phyloP scores from a whole-genome alignment of 2,888 invertebrate genomes.

The Notodonta dromedarius region DNA sequence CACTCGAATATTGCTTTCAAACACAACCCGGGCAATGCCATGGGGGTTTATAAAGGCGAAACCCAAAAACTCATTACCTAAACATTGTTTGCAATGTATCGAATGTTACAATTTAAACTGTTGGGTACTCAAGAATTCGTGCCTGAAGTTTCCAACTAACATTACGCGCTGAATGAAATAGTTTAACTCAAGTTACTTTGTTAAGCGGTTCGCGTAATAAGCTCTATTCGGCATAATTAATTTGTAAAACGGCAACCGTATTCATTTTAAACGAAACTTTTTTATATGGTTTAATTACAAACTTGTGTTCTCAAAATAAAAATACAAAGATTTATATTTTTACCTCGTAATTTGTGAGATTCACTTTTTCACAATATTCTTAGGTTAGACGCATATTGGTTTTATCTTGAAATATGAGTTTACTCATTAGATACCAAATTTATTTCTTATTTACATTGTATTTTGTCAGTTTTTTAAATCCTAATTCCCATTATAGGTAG shows the following conservation, averaged over 20 bases:
- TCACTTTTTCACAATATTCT: too few species aligned
- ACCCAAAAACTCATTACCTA: constrained; percentile 39
- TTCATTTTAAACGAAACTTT: too few species aligned
- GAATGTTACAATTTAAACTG: constrained; percentile 47
- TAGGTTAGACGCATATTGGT: too few species aligned
- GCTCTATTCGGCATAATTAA: constrained; percentile 47
- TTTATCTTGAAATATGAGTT: too few species aligned
- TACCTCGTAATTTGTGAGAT: too few species aligned
- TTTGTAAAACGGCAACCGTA: constrained; percentile 21
- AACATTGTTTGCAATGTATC: constrained; percentile 40
- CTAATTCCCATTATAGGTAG: too few species aligned
- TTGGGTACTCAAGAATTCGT: constrained; percentile 48
- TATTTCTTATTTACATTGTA: too few species aligned
- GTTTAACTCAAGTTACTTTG: constrained; percentile 53
- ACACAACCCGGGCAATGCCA: constrained; percentile 3
- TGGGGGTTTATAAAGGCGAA: constrained; percentile 20
- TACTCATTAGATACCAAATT: too few species aligned
- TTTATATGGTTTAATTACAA: too few species aligned
- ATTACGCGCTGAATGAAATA: constrained; percentile 56
- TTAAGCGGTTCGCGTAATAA: constrained; percentile 51
- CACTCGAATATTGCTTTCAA: not conserved
- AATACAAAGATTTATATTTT: too few species aligned
- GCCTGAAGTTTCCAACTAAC: constrained; percentile 50
- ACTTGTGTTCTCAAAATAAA: too few species aligned
- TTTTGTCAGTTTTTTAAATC: too few species aligned